Base-by-base conservation (phyloP, 2,888 invertebrate species). In the Mongoloraphidia duomilia region DNA sequence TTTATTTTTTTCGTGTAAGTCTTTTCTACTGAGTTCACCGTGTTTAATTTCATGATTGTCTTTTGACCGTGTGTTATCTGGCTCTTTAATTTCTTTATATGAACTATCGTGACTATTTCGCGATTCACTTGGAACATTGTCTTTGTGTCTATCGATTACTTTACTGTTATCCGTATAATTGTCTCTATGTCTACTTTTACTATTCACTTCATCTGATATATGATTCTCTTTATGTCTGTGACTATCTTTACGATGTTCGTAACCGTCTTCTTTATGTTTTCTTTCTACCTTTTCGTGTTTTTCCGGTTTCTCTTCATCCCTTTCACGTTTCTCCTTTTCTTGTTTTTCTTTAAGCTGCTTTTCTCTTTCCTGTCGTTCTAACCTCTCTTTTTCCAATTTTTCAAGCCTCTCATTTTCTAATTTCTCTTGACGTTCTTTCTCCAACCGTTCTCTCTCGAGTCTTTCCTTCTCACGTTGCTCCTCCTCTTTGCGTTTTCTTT, bases 161-260 rank as follows among this genome's bases (percentile, higher is more conserved):
- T 57, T 59, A 46, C 53, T 54, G 14, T 47, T 46, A 12, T 61
- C 73, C 51, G 51, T 60, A 46, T 58, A 54, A 49, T 71, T 72
- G 59, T 70, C 71, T 57, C 65, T 69, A 43, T 61, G 55, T 57
- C 65, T 64, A 14, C 71, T 71, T 56, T 69, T 54, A 53, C 49
- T 49, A 56, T 53, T 58, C 58, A 63, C 62, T 68, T 26, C 26
- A 6, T 26, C 26, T 26, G 26, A 26, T 26, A 26, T 73, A 58
- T 72, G 68, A 63, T 69, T 73, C 50, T 76, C 76, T 70, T 67
- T 60, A 65, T 72, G 73, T 59, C 67, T 68, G 51, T 73, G 68
- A 55, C 72, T 72, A 50, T 76, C 73, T 60, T 71, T 70, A 39
- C 69, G 66, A 54, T 66, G 63, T 40, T 66, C 61, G 53, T 66